These are phyloP conservation scores for Phymanthus crucifer DNA, from an alignment of 92 coral and sea anemone species.

Conservation along the genomic window DNA sequence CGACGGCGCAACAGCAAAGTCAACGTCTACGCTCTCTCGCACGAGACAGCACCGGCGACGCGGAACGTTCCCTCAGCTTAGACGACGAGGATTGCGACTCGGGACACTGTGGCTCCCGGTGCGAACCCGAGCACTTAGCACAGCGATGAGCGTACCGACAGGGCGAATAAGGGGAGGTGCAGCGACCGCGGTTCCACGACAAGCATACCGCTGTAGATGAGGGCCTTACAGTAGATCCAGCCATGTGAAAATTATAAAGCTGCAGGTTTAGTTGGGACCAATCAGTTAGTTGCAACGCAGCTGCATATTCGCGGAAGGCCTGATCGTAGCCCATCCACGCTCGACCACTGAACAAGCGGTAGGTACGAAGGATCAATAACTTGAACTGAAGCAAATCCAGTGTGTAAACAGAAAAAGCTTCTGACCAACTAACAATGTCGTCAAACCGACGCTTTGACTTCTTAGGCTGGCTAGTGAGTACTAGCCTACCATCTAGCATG, in stretches of 20 bases:
- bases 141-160: too few relatives aligned
- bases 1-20: neutral
- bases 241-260: conserved; percentile 18
- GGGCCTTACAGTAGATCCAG: conserved; percentile 14
- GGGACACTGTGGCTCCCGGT: conserved; percentile 15
- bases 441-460: conserved; percentile 23
- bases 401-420: conserved; percentile 32
- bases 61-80: too few relatives aligned
- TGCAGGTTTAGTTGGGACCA: conserved; percentile 12
- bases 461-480: conserved; percentile 16
- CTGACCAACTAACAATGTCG: conserved; percentile 39
- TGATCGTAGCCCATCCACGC: too few relatives aligned
- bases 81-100: too few relatives aligned
- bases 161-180: too few relatives aligned
- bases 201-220: too few relatives aligned
- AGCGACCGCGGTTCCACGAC: too few relatives aligned
- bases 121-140: too few relatives aligned
- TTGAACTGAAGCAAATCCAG: conserved; percentile 24
- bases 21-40: neutral
- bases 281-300: conserved; percentile 9
- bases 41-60: conserved; percentile 8
- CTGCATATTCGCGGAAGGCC: conserved; percentile 29
- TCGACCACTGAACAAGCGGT: too few relatives aligned
- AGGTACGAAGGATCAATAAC: too few relatives aligned
- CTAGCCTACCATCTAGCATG: too few relatives aligned